Percentiles rank a stretch among this genome's conserved stretches.
phyloP scores from a whole-genome alignment of 2,797 vertebrate genomes.

The Betta splendens region DNA sequence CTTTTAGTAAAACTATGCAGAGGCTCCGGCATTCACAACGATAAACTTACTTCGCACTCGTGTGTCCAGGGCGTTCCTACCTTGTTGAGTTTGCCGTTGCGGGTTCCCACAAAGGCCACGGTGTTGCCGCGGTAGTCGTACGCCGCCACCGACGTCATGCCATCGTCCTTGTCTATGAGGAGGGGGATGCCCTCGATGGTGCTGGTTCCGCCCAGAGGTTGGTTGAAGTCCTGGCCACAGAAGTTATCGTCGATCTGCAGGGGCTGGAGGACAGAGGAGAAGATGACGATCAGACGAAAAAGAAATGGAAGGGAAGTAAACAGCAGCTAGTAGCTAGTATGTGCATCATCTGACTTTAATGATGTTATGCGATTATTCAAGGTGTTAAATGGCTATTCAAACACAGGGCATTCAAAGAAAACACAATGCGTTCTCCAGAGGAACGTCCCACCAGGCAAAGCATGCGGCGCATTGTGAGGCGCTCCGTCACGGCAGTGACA shows the following conservation, averaged over 20 bases:
- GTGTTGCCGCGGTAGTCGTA: constrained; percentile 95
- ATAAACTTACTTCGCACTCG: no score
- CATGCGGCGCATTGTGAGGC: constrained; percentile 25
- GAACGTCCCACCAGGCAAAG: constrained; percentile 29
- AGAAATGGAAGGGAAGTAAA: no score
- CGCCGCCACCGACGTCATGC: constrained; percentile 95
- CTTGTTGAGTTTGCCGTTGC: constrained; percentile 94
- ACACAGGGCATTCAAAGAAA: constrained; percentile 23
- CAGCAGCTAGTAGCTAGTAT: constrained; percentile 11
- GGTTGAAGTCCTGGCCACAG: constrained; percentile 99
- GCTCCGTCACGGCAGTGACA: constrained; percentile 46
- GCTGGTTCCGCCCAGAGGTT: constrained; percentile 93
- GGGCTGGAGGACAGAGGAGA: constrained; percentile 77
- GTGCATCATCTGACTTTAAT: constrained; percentile 15
- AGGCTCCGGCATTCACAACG: constrained; percentile 8
- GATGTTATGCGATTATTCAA: constrained; percentile 24
- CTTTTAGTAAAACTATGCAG: constrained; percentile 12
- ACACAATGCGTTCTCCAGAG: constrained; percentile 3
- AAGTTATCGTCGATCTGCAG: constrained; percentile 97
- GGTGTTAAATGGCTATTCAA: constrained; percentile 32
- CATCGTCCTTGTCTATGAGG: constrained; percentile 94
- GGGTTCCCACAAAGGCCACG: constrained; percentile 91
- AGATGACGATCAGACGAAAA: not conserved
- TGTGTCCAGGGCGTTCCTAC: no score
- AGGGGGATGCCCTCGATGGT: constrained; percentile 94